phyloP scores from a whole-genome alignment of 2,888 invertebrate species.

The Lissonota sp. region DNA sequence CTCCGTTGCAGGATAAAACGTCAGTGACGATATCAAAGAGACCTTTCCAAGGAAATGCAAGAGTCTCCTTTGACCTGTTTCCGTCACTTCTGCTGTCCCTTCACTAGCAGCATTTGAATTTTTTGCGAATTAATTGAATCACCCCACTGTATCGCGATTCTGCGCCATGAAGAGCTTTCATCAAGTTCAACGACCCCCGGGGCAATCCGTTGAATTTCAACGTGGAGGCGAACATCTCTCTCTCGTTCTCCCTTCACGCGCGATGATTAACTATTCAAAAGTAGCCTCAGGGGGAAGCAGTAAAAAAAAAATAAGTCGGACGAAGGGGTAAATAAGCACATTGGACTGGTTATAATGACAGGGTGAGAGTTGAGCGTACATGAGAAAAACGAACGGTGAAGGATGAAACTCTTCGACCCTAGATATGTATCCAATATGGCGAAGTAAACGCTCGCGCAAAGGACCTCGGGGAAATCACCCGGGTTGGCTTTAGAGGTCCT shows the following conservation, averaged over 20 bases:
- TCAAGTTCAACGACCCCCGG: conserved; percentile 21
- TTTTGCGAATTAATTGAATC: no score
- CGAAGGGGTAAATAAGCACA: conserved; percentile 18
- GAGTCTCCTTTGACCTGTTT: no score
- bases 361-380: conserved; percentile 11
- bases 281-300: background rate
- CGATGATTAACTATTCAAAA: conserved; percentile 43
- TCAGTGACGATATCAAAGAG: no score
- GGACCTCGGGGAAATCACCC: conserved; percentile 56
- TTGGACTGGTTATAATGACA: conserved; percentile 27
- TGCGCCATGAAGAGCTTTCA: background rate
- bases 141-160: no score
- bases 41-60: no score
- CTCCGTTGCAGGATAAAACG: no score
- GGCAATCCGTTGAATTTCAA: conserved; percentile 4
- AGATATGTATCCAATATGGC: conserved; percentile 31
- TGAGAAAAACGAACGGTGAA: background rate
- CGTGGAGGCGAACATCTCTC: conserved; percentile 20
- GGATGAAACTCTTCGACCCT: conserved; percentile 1
- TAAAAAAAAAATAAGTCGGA: background rate
- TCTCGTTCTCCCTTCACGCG: conserved; percentile 10
- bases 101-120: no score
- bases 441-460: conserved; percentile 18
- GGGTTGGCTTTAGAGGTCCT: conserved; percentile 39
- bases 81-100: no score